phyloP scores from a whole-genome alignment of 2,797 vertebrate species.

The Echiichthys vipera region DNA sequence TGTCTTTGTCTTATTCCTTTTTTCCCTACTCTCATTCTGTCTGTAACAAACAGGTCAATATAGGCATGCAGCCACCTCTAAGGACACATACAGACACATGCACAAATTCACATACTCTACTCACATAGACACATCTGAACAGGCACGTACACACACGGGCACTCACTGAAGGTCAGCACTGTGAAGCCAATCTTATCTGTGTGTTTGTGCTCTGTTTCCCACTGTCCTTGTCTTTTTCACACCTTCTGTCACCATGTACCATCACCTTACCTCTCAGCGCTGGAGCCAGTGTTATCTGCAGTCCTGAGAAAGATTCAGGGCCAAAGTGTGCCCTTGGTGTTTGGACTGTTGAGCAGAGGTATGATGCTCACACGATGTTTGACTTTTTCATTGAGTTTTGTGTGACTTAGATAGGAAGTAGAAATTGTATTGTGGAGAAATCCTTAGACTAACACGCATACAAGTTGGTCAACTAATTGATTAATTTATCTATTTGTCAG shows the following conservation, averaged over 20 bases:
- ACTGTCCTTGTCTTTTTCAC: slow-evolving; percentile 76
- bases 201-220: slow-evolving; percentile 70
- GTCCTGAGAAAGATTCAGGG: slow-evolving; percentile 48
- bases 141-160: slow-evolving; percentile 41
- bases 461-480: too few species aligned
- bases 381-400: slow-evolving; percentile 37
- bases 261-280: slow-evolving; percentile 51
- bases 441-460: too few species aligned
- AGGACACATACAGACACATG: slow-evolving; percentile 45
- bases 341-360: slow-evolving; percentile 35
- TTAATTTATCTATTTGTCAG: too few species aligned
- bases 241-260: slow-evolving; percentile 66
- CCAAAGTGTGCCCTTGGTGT: slow-evolving; percentile 62
- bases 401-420: neutral
- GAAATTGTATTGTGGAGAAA: too few species aligned
- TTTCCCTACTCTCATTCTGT: neutral
- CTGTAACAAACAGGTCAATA: slow-evolving; percentile 28
- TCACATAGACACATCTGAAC: slow-evolving; percentile 33
- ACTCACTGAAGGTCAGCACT: slow-evolving; percentile 76
- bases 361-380: neutral
- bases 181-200: slow-evolving; percentile 77
- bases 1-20: slow-evolving; percentile 10
- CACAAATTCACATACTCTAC: slow-evolving; percentile 52
- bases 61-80: slow-evolving; percentile 5
- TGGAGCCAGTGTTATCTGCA: slow-evolving; percentile 65